phyloP scores from a whole-genome alignment of 2,888 invertebrate genomes.

The Drosophila aldrichi region DNA sequence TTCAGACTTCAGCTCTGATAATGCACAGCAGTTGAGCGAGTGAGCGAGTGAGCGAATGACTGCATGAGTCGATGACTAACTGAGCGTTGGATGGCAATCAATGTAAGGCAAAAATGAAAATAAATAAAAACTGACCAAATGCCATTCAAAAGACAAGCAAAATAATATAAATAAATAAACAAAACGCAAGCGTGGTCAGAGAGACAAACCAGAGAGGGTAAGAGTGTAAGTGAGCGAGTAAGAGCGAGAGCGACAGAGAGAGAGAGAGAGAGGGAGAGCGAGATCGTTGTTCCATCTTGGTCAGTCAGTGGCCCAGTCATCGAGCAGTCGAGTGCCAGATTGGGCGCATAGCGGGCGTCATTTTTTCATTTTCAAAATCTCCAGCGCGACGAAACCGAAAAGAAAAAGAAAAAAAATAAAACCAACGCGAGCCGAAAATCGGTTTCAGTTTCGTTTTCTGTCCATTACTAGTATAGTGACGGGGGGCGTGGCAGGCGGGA shows the following conservation, averaged over 20 bases:
- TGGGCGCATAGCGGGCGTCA: slow-evolving; percentile 71
- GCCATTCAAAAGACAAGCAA: slow-evolving; percentile 34
- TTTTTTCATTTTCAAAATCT: slow-evolving; percentile 51
- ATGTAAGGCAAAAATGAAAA: slow-evolving; percentile 33
- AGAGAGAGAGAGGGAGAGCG: not conserved
- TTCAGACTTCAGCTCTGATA: slow-evolving; percentile 23
- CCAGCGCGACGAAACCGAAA: slow-evolving; percentile 1
- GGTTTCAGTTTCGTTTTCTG: slow-evolving; percentile 28
- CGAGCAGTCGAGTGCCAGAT: slow-evolving; percentile 67
- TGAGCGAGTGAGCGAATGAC: slow-evolving; percentile 38
- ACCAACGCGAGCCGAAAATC: slow-evolving; percentile 33
- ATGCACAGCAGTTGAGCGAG: slow-evolving; percentile 33
- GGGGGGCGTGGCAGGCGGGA: slow-evolving; percentile 18
- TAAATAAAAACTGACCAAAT: slow-evolving; percentile 31
- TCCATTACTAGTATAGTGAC: slow-evolving; percentile 6
- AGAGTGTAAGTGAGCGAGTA: not conserved
- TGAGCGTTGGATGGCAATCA: slow-evolving; percentile 46
- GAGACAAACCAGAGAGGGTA: slow-evolving; percentile 5
- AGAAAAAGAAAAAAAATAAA: slow-evolving; percentile 4
- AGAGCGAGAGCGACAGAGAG: not conserved
- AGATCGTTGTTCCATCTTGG: slow-evolving; percentile 40
- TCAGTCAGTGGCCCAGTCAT: slow-evolving; percentile 34
- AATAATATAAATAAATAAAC: slow-evolving; percentile 34
- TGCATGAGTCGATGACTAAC: slow-evolving; percentile 50
- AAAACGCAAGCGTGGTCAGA: slow-evolving; percentile 19